Percentiles rank a stretch among this genome's conserved stretches.
Conservation (phyloP, 2,888 invertebrate genomes). For the Syrista parreyssii region DNA sequence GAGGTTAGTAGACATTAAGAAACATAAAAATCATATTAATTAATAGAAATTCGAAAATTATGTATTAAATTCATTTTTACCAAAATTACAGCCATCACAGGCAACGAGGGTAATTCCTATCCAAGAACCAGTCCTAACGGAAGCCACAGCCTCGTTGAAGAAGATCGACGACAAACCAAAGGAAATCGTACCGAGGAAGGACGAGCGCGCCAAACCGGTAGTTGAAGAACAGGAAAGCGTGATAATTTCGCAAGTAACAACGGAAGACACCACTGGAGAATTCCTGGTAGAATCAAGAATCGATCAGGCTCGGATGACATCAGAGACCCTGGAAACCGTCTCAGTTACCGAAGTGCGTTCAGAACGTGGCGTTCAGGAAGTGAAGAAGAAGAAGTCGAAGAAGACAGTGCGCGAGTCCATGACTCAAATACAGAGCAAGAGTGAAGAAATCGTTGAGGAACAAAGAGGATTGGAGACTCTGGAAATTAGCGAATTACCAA, state of each 20-base stretch:
- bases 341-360: constrained; percentile 71
- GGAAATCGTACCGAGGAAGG: constrained; percentile 61
- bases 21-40: background rate
- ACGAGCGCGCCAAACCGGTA: constrained; percentile 68
- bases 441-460: constrained; percentile 15
- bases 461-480: constrained; percentile 24
- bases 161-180: constrained; percentile 71
- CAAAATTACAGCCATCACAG: constrained; percentile 47
- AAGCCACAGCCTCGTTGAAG: constrained; percentile 74
- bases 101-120: constrained; percentile 71
- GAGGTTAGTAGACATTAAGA: constrained; percentile 24
- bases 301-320: constrained; percentile 52
- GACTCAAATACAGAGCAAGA: constrained; percentile 36
- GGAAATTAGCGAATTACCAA: constrained; percentile 8
- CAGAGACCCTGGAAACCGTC: constrained; percentile 68
- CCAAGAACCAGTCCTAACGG: constrained; percentile 72
- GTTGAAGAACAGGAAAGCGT: constrained; percentile 66
- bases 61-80: background rate
- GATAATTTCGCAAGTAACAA: constrained; percentile 56
- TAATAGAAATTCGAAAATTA: background rate
- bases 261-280: constrained; percentile 50
- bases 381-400: constrained; percentile 57
- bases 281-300: constrained; percentile 47
- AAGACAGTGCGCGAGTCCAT: constrained; percentile 49
- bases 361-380: constrained; percentile 68